Percentiles rank a stretch among this genome's conserved stretches.
phyloP scores from a whole-genome alignment of 2,797 vertebrate species.

The Microcaecilia unicolor region DNA sequence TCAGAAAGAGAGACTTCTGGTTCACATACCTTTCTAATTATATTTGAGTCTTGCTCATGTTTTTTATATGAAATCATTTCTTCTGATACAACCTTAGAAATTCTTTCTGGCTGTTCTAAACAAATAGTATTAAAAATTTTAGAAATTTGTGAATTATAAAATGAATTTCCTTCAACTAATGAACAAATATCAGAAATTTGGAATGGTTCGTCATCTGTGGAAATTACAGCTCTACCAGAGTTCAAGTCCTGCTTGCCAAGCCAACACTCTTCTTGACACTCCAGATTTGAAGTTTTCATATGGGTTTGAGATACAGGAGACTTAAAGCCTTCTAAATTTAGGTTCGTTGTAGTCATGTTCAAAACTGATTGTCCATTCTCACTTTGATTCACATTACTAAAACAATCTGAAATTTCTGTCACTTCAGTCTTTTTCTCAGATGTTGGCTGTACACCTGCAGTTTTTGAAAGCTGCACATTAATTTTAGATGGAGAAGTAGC shows the following conservation, averaged over 20 bases:
- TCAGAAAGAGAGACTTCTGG: constrained; percentile 1
- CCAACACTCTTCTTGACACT: constrained; percentile 6
- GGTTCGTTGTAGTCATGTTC: not conserved
- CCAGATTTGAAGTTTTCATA: not conserved
- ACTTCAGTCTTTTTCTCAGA: constrained; percentile 1
- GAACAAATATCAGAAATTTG: constrained; percentile 57
- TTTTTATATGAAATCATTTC: not conserved
- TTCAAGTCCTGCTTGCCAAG: not conserved
- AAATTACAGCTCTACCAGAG: too few species aligned
- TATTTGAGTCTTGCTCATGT: constrained; percentile 7
- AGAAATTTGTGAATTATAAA: constrained; percentile 60
- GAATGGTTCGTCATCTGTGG: constrained; percentile 18
- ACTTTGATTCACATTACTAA: not conserved
- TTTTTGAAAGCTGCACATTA: not conserved
- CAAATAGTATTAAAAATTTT: constrained; percentile 40
- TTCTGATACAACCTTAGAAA: not conserved
- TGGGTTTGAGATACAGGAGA: not conserved
- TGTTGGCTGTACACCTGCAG: constrained; percentile 1
- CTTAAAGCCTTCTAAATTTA: constrained; percentile 4
- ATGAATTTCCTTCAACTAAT: constrained; percentile 53
- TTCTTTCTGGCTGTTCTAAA: not conserved
- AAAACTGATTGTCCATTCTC: not conserved
- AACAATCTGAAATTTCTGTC: not conserved
- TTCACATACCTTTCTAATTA: not conserved
- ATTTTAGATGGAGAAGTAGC: not conserved